Percentiles rank a stretch among this genome's conserved stretches.
phyloP scores from a whole-genome alignment of 2,113 vertebrate genomes.

The Grammomys surdaster region DNA sequence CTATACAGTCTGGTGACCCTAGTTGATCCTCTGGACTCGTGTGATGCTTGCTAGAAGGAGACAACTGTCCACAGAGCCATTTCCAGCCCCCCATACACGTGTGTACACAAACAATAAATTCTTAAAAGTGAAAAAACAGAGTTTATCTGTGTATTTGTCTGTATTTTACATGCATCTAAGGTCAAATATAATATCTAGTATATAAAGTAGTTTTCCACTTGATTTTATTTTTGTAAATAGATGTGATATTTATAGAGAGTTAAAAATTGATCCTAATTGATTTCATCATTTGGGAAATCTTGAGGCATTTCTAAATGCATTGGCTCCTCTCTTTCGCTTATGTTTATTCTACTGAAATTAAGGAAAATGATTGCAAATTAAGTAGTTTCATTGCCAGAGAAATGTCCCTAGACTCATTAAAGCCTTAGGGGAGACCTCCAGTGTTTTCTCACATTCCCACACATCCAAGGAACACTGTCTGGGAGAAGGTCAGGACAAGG shows the following conservation, averaged over 20 bases:
- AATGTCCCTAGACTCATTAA: neutral
- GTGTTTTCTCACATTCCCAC: neutral
- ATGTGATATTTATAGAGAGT: neutral
- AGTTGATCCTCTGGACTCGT: accelerated
- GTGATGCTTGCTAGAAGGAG: too few relatives aligned
- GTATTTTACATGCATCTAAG: neutral
- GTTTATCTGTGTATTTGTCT: neutral
- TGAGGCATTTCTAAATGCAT: neutral
- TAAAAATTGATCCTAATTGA: neutral
- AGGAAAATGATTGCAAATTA: neutral
- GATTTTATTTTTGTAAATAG: neutral
- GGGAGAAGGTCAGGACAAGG: neutral
- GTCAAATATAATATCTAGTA: neutral
- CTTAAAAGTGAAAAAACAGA: neutral
- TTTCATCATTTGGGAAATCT: neutral
- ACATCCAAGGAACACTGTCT: neutral
- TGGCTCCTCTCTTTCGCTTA: neutral
- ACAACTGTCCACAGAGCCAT: neutral
- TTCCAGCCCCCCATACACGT: neutral
- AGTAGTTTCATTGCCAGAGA: neutral
- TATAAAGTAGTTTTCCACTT: neutral
- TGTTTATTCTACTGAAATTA: neutral
- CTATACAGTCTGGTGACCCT: neutral
- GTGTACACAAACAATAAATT: neutral
- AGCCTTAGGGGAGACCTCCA: neutral